Percentiles rank a stretch among this genome's conserved stretches.
These are phyloP conservation scores for Hemicrepidius hirtus DNA, from an alignment of 2,888 invertebrate species.

Conservation along the genomic window DNA sequence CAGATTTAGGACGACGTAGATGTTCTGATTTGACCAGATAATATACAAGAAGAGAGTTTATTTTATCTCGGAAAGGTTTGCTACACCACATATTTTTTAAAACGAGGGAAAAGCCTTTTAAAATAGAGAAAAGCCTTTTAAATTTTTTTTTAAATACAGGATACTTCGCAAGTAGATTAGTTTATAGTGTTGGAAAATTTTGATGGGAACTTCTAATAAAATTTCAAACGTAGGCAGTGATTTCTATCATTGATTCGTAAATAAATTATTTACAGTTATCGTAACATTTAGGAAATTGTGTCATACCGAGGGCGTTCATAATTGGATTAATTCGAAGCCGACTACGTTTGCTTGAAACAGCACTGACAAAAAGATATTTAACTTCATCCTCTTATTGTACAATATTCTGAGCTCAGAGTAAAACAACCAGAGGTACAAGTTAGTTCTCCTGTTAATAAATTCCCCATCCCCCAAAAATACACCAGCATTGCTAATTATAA, in stretches of 20 bases:
- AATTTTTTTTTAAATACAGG: too few relatives aligned
- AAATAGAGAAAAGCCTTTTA: too few relatives aligned
- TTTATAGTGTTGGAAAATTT: too few relatives aligned
- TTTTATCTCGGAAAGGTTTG: too few relatives aligned
- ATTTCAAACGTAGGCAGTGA: neutral
- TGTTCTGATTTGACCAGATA: neutral
- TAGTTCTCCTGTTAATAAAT: slow-evolving; percentile 22
- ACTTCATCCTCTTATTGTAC: slow-evolving; percentile 24
- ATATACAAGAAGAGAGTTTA: neutral
- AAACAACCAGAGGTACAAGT: slow-evolving; percentile 3
- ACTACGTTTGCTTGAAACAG: slow-evolving; percentile 16
- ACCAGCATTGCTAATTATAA: slow-evolving; percentile 3
- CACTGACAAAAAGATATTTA: slow-evolving; percentile 23
- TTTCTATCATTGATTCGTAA: neutral
- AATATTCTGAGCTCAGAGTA: neutral
- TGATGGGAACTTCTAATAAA: too few relatives aligned
- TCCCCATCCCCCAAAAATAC: neutral
- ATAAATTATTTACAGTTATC: slow-evolving; percentile 23
- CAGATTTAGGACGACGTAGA: slow-evolving; percentile 5
- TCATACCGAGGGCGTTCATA: slow-evolving; percentile 5
- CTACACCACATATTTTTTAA: too few relatives aligned
- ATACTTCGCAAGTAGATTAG: too few relatives aligned
- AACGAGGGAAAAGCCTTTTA: too few relatives aligned
- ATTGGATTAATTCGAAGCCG: slow-evolving; percentile 17
- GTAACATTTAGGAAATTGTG: slow-evolving; percentile 12